Conservation (phyloP, 2,113 vertebrate species). For the Erythrocercus mccallii region DNA sequence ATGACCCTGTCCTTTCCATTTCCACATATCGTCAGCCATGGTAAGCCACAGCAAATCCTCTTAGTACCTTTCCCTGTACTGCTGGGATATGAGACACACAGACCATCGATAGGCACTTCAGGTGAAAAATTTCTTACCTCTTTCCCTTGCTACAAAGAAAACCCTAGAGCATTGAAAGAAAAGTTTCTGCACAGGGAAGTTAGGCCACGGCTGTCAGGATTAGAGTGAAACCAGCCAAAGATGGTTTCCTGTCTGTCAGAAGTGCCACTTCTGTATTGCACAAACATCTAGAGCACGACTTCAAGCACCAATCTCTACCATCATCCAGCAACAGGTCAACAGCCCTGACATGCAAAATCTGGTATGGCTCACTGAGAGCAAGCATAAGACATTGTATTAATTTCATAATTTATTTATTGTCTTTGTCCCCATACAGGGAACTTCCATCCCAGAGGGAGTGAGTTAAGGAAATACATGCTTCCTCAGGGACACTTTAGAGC, state of each 20-base stretch:
- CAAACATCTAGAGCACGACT: not conserved
- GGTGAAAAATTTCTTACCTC: not conserved
- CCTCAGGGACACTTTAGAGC: not conserved
- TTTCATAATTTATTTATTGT: not conserved
- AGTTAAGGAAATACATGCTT: not conserved
- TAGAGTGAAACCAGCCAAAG: not conserved
- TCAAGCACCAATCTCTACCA: not conserved
- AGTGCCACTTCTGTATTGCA: not conserved
- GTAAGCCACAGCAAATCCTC: not conserved
- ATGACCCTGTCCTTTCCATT: not conserved
- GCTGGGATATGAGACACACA: not conserved
- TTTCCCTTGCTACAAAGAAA: not conserved
- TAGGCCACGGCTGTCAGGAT: not conserved
- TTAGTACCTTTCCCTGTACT: not conserved
- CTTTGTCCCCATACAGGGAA: not conserved
- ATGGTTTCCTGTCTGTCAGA: not conserved
- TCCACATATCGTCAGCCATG: fast-evolving
- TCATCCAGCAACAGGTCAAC: not conserved
- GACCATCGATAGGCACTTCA: fast-evolving
- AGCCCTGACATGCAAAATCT: not conserved
- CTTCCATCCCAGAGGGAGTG: fast-evolving
- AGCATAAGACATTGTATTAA: not conserved
- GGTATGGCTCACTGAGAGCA: not conserved
- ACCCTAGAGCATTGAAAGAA: not conserved
- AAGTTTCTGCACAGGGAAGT: not conserved